A percentile compares a stretch with the other conserved stretches of the same genome.
Conservation (phyloP, 2,113 vertebrate species). For the Clarias magur region DNA sequence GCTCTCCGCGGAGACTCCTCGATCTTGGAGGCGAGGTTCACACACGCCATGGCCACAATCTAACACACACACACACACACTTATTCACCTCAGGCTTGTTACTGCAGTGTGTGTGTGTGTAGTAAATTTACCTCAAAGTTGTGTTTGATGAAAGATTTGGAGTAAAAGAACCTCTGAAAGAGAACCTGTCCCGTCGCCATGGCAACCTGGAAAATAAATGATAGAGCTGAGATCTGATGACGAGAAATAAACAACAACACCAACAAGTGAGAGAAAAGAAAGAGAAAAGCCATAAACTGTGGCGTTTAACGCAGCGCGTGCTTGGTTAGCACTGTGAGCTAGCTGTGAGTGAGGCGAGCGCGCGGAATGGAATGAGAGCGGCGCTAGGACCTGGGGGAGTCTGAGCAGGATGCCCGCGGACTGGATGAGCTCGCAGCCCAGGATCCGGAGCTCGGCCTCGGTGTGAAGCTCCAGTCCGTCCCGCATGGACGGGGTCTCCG, state of each 20-base stretch:
- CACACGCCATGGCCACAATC: neutral
- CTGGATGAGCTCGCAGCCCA: slow-evolving; percentile 17
- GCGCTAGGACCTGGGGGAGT: neutral
- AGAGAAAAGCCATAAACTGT: neutral
- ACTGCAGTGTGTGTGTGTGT: neutral
- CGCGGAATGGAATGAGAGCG: too few species aligned
- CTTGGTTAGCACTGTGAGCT: neutral
- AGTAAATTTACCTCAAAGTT: neutral
- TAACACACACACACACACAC: slow-evolving; percentile 19
- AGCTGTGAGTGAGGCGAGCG: too few species aligned
- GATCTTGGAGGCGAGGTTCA: slow-evolving; percentile 1
- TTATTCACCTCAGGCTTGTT: neutral
- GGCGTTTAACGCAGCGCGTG: neutral
- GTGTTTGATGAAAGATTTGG: slow-evolving; percentile 19
- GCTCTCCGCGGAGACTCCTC: slow-evolving; percentile 5
- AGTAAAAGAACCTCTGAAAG: slow-evolving; percentile 6
- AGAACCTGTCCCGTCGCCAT: slow-evolving; percentile 20
- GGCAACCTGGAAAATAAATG: neutral
- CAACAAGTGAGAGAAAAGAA: neutral
- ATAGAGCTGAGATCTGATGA: neutral
- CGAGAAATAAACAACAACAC: too few species aligned
- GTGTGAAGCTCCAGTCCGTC: slow-evolving; percentile 2
- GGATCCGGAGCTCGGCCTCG: slow-evolving; percentile 15
- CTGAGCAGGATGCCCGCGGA: slow-evolving; percentile 9
- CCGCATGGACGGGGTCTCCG: slow-evolving; percentile 1